phyloP scores from a whole-genome alignment of 2,797 vertebrate genomes.

The Sciurus carolinensis region DNA sequence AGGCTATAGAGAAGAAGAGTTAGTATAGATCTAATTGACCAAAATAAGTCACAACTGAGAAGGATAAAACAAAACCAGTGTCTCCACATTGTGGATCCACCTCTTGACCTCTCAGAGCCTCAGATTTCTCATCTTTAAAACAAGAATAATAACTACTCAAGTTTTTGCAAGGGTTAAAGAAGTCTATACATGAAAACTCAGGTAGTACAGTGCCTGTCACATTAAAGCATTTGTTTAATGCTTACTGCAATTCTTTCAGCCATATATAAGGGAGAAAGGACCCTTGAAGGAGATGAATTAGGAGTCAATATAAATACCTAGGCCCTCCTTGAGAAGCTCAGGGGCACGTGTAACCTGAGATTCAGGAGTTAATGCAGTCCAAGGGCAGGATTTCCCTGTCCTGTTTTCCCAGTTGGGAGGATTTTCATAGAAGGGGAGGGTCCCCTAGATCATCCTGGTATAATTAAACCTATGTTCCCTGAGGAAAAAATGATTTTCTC shows the following conservation, averaged over 20 bases:
- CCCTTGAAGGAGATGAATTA: neutral
- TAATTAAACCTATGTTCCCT: neutral
- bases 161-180: constrained; percentile 23
- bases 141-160: neutral
- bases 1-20: neutral
- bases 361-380: neutral
- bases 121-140: neutral
- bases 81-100: neutral
- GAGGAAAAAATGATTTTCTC: neutral
- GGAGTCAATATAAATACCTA: neutral
- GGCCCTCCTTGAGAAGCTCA: neutral
- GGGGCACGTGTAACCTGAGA: neutral
- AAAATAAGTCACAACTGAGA: neutral
- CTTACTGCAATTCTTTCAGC: neutral
- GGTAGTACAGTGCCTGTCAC: neutral
- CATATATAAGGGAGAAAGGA: neutral
- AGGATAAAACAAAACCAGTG: neutral
- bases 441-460: neutral
- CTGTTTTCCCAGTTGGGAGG: neutral
- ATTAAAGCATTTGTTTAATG: neutral
- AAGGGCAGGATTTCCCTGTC: neutral
- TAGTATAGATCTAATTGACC: neutral
- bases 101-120: neutral
- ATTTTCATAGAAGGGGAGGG: neutral
- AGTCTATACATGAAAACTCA: neutral